phyloP scores from a whole-genome alignment of 2,797 vertebrate genomes.

The Kryptopterus vitreolus region DNA sequence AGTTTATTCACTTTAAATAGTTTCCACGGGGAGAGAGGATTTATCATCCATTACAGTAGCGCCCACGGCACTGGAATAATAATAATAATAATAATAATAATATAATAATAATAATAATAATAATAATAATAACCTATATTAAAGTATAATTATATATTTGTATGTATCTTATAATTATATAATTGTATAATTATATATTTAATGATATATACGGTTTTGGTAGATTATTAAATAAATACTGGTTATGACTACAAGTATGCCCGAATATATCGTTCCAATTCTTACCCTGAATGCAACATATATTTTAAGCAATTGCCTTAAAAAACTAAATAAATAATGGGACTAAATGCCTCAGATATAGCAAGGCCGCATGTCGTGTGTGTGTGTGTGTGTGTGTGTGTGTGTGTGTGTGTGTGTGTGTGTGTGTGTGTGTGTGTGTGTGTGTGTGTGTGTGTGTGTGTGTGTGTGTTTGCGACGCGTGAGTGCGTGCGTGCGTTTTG shows the following conservation, averaged over 20 bases:
- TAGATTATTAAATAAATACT: background rate
- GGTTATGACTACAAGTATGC: background rate
- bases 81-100: too few species aligned
- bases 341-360: background rate
- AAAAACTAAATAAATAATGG: background rate
- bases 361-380: background rate
- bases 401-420: background rate
- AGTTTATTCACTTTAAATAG: background rate
- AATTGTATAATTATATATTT: background rate
- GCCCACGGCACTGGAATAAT: background rate
- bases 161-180: background rate
- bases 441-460: background rate
- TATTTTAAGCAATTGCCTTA: background rate
- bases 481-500: too few species aligned
- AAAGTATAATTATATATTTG: background rate
- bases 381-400: background rate
- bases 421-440: background rate
- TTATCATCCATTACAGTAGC: background rate
- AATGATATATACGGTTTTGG: background rate
- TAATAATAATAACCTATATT: constrained; percentile 6
- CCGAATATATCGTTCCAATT: background rate
- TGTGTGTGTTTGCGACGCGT: too few species aligned
- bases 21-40: background rate
- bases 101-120: constrained; percentile 2
- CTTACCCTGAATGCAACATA: background rate